A percentile compares a stretch with the other conserved stretches of the same genome.
These are phyloP conservation scores for Cerastoderma edule DNA, from an alignment of 2,888 invertebrate species.

Conservation along the genomic window DNA sequence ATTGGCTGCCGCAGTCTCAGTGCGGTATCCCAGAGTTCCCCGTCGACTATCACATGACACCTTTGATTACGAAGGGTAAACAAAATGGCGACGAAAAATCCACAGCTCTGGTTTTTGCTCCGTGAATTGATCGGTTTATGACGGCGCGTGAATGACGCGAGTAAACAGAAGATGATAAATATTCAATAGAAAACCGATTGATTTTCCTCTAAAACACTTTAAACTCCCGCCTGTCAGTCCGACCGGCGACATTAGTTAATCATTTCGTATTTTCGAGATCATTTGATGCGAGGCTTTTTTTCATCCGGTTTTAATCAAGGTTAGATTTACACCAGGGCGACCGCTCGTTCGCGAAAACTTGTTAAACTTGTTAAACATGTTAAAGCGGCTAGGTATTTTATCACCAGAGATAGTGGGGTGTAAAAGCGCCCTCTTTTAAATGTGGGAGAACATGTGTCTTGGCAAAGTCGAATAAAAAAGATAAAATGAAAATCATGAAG, in stretches of 20 bases:
- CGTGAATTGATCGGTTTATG: conserved; percentile 53
- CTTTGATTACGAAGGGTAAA: conserved; percentile 52
- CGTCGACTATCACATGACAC: conserved; percentile 48
- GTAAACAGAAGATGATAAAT: conserved; percentile 57
- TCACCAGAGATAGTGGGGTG: background rate
- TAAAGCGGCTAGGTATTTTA: background rate
- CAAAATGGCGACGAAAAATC: conserved; percentile 54
- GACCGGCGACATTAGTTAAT: conserved; percentile 50
- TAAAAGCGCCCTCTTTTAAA: background rate
- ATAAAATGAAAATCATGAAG: no score
- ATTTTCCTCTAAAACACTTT: conserved; percentile 58
- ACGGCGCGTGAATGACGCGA: conserved; percentile 42
- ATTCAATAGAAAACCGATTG: conserved; percentile 51
- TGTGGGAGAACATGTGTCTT: conserved; percentile 5
- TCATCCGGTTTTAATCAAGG: conserved; percentile 27
- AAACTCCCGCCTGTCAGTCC: conserved; percentile 41
- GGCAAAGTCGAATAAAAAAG: background rate
- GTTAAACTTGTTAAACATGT: background rate
- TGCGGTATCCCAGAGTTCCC: conserved; percentile 18
- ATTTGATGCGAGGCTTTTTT: conserved; percentile 30
- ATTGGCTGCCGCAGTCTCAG: no score
- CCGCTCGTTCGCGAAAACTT: conserved; percentile 12
- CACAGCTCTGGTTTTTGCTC: conserved; percentile 35
- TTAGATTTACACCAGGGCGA: conserved; percentile 20
- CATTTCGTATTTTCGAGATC: conserved; percentile 37